Base-by-base conservation (phyloP, 2,113 vertebrate species). In the Sceloporus undulatus region DNA sequence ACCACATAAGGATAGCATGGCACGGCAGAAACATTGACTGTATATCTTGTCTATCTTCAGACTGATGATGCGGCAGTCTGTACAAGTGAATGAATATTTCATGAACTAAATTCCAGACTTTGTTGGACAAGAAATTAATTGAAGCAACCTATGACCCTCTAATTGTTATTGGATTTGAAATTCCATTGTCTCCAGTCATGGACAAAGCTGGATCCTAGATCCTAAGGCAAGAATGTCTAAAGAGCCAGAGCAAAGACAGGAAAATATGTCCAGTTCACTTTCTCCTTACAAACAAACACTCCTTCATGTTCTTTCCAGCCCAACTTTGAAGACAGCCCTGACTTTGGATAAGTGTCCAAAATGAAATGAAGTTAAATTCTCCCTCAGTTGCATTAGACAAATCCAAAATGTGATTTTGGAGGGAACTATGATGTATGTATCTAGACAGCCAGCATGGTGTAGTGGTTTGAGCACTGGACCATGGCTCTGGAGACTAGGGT, bases 1-100 rank as follows among this genome's bases (percentile, higher is more conserved):
- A 86, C n/a, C 90, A 56, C 76, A 79, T 18, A 25, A 70, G 42
- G 40, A 70, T 79, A 2, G n/a, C 68, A 77, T 77, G 25, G 34
- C 34, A 81, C 27, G 34, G 14, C 83, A 86, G 14, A 83, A 25
- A 81, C 86, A 27, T 75, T 34, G 56, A 81, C 65, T 19, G 34
- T 68, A 38, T 62, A 10, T 70, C 27, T 80, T 75, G n/a, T 42
- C 34, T 25, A 73, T 48, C 62, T 85, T 40, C 48, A 77, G 52
- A 11, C n/a, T 52, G 79, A 82, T 14, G 59, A 27, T 84, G 70
- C 0, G 74, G 34, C 74, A 59, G 68, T 9, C 18, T 59, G 73
- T 40, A 21, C 42, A 83, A 38, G 34, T 5, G 9, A 83, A 56
- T 21, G 42, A 13, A 66, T 78, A 78, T 11, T 25, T 65, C 25